A percentile compares a stretch with the other conserved stretches of the same genome.
Evolutionary conservation across 2,113 vertebrate genomes (phyloP).

Genomic region (Notarius lentiginosus): DNA sequence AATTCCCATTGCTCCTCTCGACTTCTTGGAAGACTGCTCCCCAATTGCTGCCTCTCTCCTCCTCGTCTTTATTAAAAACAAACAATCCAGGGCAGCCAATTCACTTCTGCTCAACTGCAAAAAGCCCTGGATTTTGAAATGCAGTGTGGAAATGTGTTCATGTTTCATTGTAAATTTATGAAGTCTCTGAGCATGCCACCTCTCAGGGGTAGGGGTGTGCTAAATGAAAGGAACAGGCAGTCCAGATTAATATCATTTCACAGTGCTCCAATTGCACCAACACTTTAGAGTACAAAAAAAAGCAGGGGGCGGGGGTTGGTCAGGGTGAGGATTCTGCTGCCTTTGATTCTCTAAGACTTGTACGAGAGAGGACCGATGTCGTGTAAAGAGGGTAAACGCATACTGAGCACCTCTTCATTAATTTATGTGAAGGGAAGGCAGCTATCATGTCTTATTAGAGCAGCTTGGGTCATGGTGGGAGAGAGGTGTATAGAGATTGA

Average conservation of each 20-base stretch:
- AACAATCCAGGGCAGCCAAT: constrained; percentile 48
- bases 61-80: constrained; percentile 59
- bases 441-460: constrained; percentile 44
- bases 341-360: constrained; percentile 44
- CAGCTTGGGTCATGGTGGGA: constrained; percentile 4
- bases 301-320: constrained; percentile 8
- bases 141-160: constrained; percentile 73
- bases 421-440: constrained; percentile 47
- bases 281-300: constrained; percentile 65
- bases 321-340: constrained; percentile 34
- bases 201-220: constrained; percentile 70
- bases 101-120: constrained; percentile 55
- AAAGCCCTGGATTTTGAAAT: constrained; percentile 77
- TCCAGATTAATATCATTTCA: constrained; percentile 80
- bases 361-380: neutral
- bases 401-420: constrained; percentile 47
- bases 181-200: constrained; percentile 75
- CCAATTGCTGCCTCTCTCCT: constrained; percentile 3
- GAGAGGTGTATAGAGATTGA: constrained; percentile 12
- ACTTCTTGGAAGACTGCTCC: constrained; percentile 33
- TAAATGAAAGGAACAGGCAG: constrained; percentile 82
- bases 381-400: constrained; percentile 37
- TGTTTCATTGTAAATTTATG: constrained; percentile 84
- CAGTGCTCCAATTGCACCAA: constrained; percentile 69
- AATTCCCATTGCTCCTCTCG: constrained; percentile 46